These are phyloP conservation scores for Perca flavescens DNA, from an alignment of 2,113 vertebrate species.

Conservation along the genomic window DNA sequence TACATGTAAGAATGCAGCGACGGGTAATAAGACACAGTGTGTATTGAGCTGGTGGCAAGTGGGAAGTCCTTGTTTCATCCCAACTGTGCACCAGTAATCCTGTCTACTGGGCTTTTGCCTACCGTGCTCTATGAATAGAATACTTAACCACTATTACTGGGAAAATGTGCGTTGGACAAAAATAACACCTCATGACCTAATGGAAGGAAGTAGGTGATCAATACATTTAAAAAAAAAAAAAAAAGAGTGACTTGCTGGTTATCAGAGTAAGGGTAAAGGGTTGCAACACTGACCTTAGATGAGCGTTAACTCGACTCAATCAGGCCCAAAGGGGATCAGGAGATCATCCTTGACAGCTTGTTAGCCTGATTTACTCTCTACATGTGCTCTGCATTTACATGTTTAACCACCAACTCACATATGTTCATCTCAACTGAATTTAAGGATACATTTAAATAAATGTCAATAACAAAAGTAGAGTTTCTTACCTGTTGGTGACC, in stretches of 20 bases:
- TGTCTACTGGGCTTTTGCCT: conserved; percentile 53
- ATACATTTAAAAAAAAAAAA: neutral
- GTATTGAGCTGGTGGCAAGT: conserved; percentile 20
- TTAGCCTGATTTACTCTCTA: conserved; percentile 27
- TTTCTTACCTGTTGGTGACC: conserved; percentile 57
- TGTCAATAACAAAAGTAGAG: neutral
- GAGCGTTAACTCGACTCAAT: conserved; percentile 30
- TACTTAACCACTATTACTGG: conserved; percentile 22
- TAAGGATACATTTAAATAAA: neutral
- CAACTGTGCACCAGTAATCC: conserved; percentile 71
- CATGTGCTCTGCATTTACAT: conserved; percentile 13
- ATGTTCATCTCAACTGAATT: neutral
- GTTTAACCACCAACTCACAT: neutral
- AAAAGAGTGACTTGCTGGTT: neutral
- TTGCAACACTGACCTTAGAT: conserved; percentile 31
- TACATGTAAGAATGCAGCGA: neutral
- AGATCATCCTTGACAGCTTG: conserved; percentile 69
- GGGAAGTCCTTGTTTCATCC: conserved; percentile 42
- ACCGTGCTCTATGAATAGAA: conserved; percentile 62
- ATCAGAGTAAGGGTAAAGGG: neutral
- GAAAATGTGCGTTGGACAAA: conserved; percentile 7
- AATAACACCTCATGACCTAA: neutral
- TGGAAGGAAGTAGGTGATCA: neutral
- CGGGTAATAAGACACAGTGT: neutral
- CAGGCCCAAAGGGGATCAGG: conserved; percentile 69